A percentile compares a stretch with the other conserved stretches of the same genome.
Conservation (phyloP, 1,140 invertebrate species). For the Cyrtorhinus lividipennis region DNA sequence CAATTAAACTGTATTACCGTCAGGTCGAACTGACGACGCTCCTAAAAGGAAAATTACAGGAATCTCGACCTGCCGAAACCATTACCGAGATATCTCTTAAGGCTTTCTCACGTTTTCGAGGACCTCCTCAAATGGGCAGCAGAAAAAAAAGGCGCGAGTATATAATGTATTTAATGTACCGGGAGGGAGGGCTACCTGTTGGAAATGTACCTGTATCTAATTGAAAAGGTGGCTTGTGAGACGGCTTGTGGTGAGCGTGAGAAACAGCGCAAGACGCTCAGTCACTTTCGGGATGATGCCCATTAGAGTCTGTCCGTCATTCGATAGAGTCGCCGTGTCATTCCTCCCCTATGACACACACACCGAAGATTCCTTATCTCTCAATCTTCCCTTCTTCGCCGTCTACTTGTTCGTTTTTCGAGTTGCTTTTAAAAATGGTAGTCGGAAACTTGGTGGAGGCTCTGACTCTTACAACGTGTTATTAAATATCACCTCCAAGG, state of each 20-base stretch:
- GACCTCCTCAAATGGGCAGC: too few species aligned
- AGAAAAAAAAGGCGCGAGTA: not conserved
- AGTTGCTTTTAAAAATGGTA: too few species aligned
- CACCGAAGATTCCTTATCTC: not conserved
- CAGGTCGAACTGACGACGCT: not conserved
- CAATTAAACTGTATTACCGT: not conserved
- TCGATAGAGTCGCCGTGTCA: not conserved
- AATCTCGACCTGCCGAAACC: not conserved
- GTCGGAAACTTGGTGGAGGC: too few species aligned
- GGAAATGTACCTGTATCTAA: not conserved
- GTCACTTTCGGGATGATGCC: not conserved
- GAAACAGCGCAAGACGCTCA: not conserved
- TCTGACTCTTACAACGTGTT: too few species aligned
- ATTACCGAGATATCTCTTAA: not conserved
- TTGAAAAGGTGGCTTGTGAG: not conserved
- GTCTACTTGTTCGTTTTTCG: too few species aligned
- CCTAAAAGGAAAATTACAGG: not conserved
- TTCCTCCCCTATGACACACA: not conserved
- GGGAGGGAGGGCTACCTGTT: not conserved
- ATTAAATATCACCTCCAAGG: too few species aligned
- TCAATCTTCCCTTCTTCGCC: not conserved
- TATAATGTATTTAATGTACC: not conserved
- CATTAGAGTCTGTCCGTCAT: not conserved
- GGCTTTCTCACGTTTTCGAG: not conserved
- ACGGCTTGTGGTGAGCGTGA: not conserved